Conservation (phyloP, 2,888 invertebrate species). For the Hirtodrosophila histrioides region DNA sequence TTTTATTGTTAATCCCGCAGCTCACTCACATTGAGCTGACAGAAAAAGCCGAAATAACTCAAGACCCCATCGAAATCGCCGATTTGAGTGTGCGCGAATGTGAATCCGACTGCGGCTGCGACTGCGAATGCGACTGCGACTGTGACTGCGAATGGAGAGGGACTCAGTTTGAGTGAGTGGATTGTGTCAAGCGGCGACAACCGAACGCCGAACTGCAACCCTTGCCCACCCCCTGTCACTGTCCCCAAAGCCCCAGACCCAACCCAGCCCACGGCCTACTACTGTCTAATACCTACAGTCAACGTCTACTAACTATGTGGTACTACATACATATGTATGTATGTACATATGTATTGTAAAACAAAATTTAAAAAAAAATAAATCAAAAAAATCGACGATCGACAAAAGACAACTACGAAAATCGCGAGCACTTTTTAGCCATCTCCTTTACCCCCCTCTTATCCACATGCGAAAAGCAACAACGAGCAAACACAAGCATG, state of each 20-base stretch:
- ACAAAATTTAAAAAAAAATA: conserved; percentile 30
- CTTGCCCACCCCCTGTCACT: conserved; percentile 7
- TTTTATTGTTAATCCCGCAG: conserved; percentile 39
- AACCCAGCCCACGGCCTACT: conserved; percentile 15
- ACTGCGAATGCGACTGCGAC: conserved; percentile 15
- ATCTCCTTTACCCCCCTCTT: conserved; percentile 34
- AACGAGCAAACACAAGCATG: conserved; percentile 18
- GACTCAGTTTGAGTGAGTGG: conserved; percentile 50
- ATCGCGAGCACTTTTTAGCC: conserved; percentile 53
- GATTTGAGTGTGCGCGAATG: conserved; percentile 44
- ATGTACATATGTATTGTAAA: conserved; percentile 9
- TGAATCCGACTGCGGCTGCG: conserved; percentile 32
- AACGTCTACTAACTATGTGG: conserved; percentile 51
- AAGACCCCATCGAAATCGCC: conserved; percentile 17
- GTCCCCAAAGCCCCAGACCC: conserved; percentile 3
- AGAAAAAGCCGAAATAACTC: conserved; percentile 27
- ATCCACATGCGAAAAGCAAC: background rate
- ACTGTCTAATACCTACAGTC: conserved; percentile 10
- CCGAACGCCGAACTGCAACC: conserved; percentile 25
- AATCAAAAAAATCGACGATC: conserved; percentile 50
- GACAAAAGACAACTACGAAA: conserved; percentile 70
- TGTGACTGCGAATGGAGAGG: conserved; percentile 15
- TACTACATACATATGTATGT: conserved; percentile 6
- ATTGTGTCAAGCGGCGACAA: conserved; percentile 45
- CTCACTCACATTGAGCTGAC: conserved; percentile 47